Evolutionary conservation across 2,113 vertebrate genomes (phyloP), one percentile per base, ranked within the genome.

Genomic region (Etia nguti): DNA sequence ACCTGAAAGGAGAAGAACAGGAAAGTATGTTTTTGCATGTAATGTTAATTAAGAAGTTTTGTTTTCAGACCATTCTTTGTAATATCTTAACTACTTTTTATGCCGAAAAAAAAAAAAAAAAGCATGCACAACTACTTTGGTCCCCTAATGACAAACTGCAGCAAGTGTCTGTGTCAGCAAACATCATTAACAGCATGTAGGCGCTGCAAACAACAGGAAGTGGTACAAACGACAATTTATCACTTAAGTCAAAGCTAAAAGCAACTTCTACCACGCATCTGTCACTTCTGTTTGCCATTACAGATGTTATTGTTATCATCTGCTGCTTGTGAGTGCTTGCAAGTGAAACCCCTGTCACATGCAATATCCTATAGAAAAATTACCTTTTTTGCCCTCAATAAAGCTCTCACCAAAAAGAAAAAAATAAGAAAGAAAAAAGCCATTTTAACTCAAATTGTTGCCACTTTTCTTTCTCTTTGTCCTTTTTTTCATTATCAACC

Each of bases 1-100:
- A 81, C 88, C 96, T 96, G 75, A 7, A 57, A 15, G 20, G 20
- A 38, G 16, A 34, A 73, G 6, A 16, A 80, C 48, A 48, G 13
- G 2, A 18, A 29, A 16, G 4, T 3, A 8, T 4, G 2, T 79
- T 43, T 79, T 22, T 38, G 34, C 20, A 38, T 50, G 16, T 29
- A 77, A 31, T 8, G 16, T 31, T 77, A 20, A 31, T 50, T 48
- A 77, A 50, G 41, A 75, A 75, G 24, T 6, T 46, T 52, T 13
- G 5, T 48, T 55, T 54, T 60, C 18, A 24, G 6, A 20, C 22
- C 6, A 29, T 5, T 46, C 38, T 18, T 46, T 4, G 10, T 3
- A 38, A 38, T 15, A 20, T 80, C 34, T 16, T 18, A 24, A 13
- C 4, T 15, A 13, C 36, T 20, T 82, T 79, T 60, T 26, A 18